phyloP scores from a whole-genome alignment of 2,888 invertebrate species.

The Luffia ferchaultella region DNA sequence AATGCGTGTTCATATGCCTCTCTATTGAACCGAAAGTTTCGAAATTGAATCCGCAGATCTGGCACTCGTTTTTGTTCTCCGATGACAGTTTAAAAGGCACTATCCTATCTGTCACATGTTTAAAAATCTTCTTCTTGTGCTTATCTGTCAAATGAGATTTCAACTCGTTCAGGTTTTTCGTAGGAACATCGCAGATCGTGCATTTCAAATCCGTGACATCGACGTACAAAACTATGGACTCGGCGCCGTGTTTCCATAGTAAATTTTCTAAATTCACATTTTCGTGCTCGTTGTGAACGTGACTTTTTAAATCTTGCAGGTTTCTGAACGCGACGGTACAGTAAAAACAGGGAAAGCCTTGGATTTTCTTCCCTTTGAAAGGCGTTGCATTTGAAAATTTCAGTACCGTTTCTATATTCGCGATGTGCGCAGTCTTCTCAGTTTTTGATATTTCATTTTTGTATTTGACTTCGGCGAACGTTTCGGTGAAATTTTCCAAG shows the following conservation, averaged over 20 bases:
- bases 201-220: slow-evolving; percentile 11
- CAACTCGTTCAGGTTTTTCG: slow-evolving; percentile 15
- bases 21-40: slow-evolving; percentile 51
- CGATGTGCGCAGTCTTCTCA: slow-evolving; percentile 1
- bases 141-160: slow-evolving; percentile 6
- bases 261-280: slow-evolving; percentile 26
- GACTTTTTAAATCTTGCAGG: neutral
- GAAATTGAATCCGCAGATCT: slow-evolving; percentile 37
- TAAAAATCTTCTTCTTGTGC: slow-evolving; percentile 8
- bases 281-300: slow-evolving; percentile 22
- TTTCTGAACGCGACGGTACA: slow-evolving; percentile 5
- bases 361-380: slow-evolving; percentile 7
- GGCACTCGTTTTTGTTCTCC: slow-evolving; percentile 32
- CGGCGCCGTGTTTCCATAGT: slow-evolving; percentile 28
- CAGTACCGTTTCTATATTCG: slow-evolving; percentile 4
- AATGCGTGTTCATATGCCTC: slow-evolving; percentile 50
- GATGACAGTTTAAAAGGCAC: slow-evolving; percentile 38
- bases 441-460: too few relatives aligned
- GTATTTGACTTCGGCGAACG: too few relatives aligned
- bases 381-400: slow-evolving; percentile 5
- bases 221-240: slow-evolving; percentile 39
- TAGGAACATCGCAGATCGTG: slow-evolving; percentile 5
- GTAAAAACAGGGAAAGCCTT: slow-evolving; percentile 8
- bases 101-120: slow-evolving; percentile 29
- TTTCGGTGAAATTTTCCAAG: too few relatives aligned